Evolutionary conservation across 2,888 invertebrate species (phyloP), one percentile per base, ranked within the genome.

Genomic region (Argynnis bischoffii): DNA sequence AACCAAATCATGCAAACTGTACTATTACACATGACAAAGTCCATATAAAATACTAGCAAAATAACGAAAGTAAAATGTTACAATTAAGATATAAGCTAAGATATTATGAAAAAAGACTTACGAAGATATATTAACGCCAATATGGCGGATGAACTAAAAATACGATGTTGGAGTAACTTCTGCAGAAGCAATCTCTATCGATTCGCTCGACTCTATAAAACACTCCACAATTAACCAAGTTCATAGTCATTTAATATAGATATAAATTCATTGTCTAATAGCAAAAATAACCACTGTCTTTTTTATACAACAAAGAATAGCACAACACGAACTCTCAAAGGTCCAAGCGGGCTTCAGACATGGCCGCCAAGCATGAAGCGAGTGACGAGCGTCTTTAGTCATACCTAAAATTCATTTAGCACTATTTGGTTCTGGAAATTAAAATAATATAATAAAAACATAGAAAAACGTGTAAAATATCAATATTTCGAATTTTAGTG

Each of bases 101-200:
- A 84, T 87, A 88, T 88, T 87, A 88, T 83, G 82, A 86, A 91
- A 91, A 91, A 91, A 85, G 88, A 92, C 92, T 92, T 92, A 92
- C 92, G 91, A 91, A 90, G 88, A 90, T 85, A 90, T 93, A 93
- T 92, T 92, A 93, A 93, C 93, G 93, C 94, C 94, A 94, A 94
- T 94, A 95, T 95, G 95, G 95, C 95, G 94, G 94, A 94, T 92
- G 93, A 90, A 94, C 93, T 93, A 93, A 93, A 93, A 92, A 93
- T 93, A 93, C 91, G 92, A 89, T 89, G 92, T 85, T 83, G 80
- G 86, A 89, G 89, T 85, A 82, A 89, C 87, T 90, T 86, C 87
- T 86, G 84, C 85, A 85, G 89, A 84, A 81, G 83, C 84, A 84
- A 88, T 85, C 85, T 87, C 78, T 87, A 89, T 83, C 77, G 86